Percentiles rank a stretch among this genome's conserved stretches.
phyloP scores from a whole-genome alignment of 2,797 vertebrate species.

The Betta splendens region DNA sequence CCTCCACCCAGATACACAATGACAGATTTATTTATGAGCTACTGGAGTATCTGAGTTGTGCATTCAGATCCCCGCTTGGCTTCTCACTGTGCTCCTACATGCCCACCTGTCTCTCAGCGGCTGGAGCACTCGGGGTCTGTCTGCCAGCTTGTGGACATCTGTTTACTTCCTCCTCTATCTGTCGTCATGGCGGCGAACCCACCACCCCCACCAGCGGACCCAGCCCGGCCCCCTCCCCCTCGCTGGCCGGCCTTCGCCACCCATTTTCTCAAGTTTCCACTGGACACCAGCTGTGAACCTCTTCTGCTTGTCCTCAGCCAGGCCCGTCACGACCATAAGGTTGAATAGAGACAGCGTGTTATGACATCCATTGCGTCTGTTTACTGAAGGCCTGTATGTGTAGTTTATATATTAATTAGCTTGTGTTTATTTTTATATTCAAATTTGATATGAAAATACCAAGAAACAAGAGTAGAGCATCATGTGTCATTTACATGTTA shows the following conservation, averaged over 20 bases:
- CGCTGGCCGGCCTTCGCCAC: conserved; percentile 38
- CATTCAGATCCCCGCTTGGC: conserved; percentile 35
- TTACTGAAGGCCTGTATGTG: background rate
- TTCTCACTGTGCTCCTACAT: conserved; percentile 64
- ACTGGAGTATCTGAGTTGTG: conserved; percentile 16
- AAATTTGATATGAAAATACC: background rate
- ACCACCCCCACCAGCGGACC: conserved; percentile 32
- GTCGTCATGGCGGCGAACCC: conserved; percentile 70
- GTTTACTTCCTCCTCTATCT: conserved; percentile 78
- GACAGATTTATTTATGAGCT: conserved; percentile 42
- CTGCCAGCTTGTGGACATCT: conserved; percentile 81
- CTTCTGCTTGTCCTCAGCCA: conserved; percentile 64
- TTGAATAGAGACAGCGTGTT: no score
- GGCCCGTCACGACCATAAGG: conserved; percentile 29
- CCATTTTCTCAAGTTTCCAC: conserved; percentile 66
- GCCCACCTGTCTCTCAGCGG: conserved; percentile 70
- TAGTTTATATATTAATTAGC: conserved; percentile 3
- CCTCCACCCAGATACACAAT: background rate
- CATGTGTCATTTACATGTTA: conserved; percentile 19
- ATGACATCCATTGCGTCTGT: background rate
- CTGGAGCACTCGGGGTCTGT: conserved; percentile 58
- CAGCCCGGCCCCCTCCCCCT: conserved; percentile 41
- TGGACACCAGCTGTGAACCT: conserved; percentile 77
- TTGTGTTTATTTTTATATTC: background rate
- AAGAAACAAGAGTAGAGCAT: background rate